These are phyloP conservation scores for Xenops minutus DNA, from an alignment of 2,797 vertebrate species.

Conservation along the genomic window DNA sequence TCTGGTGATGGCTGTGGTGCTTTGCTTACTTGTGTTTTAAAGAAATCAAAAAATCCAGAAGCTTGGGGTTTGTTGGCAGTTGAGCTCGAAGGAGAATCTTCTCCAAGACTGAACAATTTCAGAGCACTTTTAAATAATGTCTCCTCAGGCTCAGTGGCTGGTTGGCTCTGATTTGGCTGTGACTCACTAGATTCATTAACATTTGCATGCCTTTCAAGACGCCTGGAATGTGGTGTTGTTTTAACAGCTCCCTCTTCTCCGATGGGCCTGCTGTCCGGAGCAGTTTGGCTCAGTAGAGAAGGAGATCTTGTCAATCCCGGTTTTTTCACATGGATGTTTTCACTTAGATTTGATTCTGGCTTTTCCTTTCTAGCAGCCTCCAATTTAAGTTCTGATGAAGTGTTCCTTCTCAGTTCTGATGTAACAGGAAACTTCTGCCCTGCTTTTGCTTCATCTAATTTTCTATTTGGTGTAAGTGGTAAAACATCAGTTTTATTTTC, in stretches of 20 bases:
- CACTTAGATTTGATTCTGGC: background rate
- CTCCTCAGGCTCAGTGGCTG: slow-evolving; percentile 63
- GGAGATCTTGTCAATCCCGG: slow-evolving; percentile 42
- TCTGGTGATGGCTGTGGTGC: slow-evolving; percentile 9
- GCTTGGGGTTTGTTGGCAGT: slow-evolving; percentile 76
- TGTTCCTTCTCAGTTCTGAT: background rate
- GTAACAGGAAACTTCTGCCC: background rate
- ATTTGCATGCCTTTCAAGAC: background rate
- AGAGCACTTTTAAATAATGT: slow-evolving; percentile 75
- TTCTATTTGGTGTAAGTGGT: slow-evolving; percentile 3
- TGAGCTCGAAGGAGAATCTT: slow-evolving; percentile 55
- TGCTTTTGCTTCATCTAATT: background rate
- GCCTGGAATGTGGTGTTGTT: background rate
- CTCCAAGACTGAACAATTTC: slow-evolving; percentile 72
- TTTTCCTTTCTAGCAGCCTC: slow-evolving; percentile 71
- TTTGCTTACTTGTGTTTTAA: slow-evolving; percentile 83
- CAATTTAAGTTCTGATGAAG: slow-evolving; percentile 70
- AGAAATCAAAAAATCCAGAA: slow-evolving; percentile 84
- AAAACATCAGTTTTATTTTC: slow-evolving; percentile 16
- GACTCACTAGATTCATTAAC: slow-evolving; percentile 24
- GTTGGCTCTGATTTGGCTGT: slow-evolving; percentile 45
- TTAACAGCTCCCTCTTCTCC: background rate
- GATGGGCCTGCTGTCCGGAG: background rate
- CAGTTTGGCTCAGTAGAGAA: slow-evolving; percentile 22
- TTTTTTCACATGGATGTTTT: slow-evolving; percentile 28